Conservation (phyloP, 2,888 invertebrate genomes). For the Nemotelus nigrinus region DNA sequence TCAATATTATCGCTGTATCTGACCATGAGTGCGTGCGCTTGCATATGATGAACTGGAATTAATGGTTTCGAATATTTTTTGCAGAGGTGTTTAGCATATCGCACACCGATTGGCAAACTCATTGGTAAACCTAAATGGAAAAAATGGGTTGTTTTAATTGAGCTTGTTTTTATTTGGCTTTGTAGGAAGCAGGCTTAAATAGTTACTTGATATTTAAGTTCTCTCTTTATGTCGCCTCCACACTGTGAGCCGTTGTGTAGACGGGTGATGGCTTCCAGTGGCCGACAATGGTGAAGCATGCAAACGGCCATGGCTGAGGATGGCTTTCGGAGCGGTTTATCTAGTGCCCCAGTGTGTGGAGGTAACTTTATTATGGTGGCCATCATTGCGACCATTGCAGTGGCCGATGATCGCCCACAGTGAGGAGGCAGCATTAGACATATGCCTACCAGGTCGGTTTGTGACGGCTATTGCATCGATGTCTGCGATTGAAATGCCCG, state of each 20-base stretch:
- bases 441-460: conserved; percentile 76
- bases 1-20: conserved; percentile 76
- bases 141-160: neutral
- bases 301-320: too few species aligned
- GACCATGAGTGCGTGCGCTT: conserved; percentile 94
- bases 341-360: neutral
- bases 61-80: conserved; percentile 77
- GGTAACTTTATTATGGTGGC: too few species aligned
- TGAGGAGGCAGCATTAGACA: too few species aligned
- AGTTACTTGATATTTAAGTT: neutral
- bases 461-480: conserved; percentile 91
- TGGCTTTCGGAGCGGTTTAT: too few species aligned
- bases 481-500: conserved; percentile 71
- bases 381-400: too few species aligned
- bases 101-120: conserved; percentile 82
- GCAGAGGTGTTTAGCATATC: conserved; percentile 82
- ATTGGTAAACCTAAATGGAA: conserved; percentile 72
- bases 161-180: too few species aligned
- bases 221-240: neutral
- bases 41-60: conserved; percentile 98
- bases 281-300: too few species aligned
- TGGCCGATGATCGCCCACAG: too few species aligned
- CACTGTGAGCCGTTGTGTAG: too few species aligned
- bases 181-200: too few species aligned
- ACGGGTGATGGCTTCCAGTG: too few species aligned